Conservation (phyloP, 1,140 invertebrate species). For the Ladona fulva region DNA sequence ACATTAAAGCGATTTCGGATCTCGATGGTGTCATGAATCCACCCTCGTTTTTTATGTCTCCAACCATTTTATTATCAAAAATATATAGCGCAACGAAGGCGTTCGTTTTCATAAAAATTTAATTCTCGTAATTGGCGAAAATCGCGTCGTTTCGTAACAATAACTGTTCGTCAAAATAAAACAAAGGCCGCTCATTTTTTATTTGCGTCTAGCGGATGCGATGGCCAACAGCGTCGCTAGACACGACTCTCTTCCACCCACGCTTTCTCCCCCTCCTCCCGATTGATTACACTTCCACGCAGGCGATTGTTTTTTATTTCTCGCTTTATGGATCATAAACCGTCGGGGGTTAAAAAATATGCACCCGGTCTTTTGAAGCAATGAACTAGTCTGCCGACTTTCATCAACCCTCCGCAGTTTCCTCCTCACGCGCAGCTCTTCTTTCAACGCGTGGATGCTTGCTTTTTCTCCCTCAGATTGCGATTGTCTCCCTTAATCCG, state of each 20-base stretch:
- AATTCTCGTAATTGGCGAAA: neutral
- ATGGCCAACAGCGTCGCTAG: neutral
- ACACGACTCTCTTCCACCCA: neutral
- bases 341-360: neutral
- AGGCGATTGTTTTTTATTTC: constrained; percentile 14
- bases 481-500: too few species aligned
- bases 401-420: neutral
- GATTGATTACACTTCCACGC: neutral
- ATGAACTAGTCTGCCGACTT: neutral
- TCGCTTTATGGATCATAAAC: neutral
- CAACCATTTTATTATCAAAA: neutral
- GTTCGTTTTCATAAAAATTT: too few species aligned
- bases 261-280: constrained; percentile 9
- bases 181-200: neutral
- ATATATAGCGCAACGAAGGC: too few species aligned
- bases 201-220: neutral
- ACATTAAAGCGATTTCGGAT: too few species aligned
- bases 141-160: neutral
- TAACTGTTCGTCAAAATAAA: neutral
- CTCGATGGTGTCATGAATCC: too few species aligned
- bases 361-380: neutral
- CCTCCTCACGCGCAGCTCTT: too few species aligned
- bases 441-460: too few species aligned
- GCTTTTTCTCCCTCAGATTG: too few species aligned
- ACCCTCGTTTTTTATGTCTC: too few species aligned